A percentile compares a stretch with the other conserved stretches of the same genome.
Evolutionary conservation across 2,888 invertebrate species (phyloP).

Genomic region (Drosophila putrida): DNA sequence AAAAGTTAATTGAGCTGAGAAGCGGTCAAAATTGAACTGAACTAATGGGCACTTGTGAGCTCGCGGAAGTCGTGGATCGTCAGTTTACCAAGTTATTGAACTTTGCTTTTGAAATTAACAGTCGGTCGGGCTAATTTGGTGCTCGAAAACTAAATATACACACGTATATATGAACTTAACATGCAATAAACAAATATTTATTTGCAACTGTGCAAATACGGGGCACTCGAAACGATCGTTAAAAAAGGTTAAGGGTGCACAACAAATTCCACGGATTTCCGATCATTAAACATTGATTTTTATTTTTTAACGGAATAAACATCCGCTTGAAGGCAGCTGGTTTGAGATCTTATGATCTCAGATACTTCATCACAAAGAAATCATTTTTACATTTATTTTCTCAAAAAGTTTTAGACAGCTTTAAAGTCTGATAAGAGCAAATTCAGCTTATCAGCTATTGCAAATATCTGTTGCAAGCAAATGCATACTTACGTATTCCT

Average conservation of each 20-base stretch:
- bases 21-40: conserved; percentile 29
- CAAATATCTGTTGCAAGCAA: neutral
- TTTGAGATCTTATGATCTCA: neutral
- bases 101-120: conserved; percentile 51
- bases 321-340: conserved; percentile 11
- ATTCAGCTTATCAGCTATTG: neutral
- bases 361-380: conserved; percentile 10
- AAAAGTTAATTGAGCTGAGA: conserved; percentile 38
- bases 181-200: conserved; percentile 49
- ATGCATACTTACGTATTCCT: too few relatives aligned
- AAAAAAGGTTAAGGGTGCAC: conserved; percentile 16
- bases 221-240: conserved; percentile 11
- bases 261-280: conserved; percentile 30
- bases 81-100: conserved; percentile 49
- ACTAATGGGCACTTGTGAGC: conserved; percentile 49
- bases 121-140: conserved; percentile 32
- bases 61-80: conserved; percentile 40
- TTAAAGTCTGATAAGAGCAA: neutral
- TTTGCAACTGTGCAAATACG: conserved; percentile 40
- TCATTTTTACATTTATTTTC: conserved; percentile 4
- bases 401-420: neutral
- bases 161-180: conserved; percentile 20
- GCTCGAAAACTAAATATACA: conserved; percentile 33
- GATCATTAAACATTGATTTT: conserved; percentile 24
- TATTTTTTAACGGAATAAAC: conserved; percentile 14